Conservation (phyloP, 2,888 invertebrate genomes). For the Mesoligia furuncula region DNA sequence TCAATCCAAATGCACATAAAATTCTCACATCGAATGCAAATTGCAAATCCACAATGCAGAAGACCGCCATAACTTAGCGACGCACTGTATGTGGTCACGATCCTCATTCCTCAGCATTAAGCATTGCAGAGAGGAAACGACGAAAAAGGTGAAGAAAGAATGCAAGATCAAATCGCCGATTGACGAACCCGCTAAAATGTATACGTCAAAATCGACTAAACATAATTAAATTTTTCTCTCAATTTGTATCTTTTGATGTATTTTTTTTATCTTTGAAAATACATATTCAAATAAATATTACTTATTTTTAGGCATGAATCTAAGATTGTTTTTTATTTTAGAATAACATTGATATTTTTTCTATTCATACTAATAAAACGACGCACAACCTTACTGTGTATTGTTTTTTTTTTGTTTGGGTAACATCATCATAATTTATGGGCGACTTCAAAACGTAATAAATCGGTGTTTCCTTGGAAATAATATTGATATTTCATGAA, state of each 20-base stretch:
- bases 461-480: slow-evolving; percentile 90
- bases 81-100: too few relatives aligned
- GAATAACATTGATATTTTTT: background rate
- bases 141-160: background rate
- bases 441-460: slow-evolving; percentile 84
- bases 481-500: slow-evolving; percentile 85
- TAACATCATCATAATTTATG: slow-evolving; percentile 77
- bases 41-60: background rate
- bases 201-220: slow-evolving; percentile 13
- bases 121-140: background rate
- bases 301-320: too few relatives aligned
- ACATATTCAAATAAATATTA: background rate
- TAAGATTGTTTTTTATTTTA: background rate
- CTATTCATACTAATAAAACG: background rate
- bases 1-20: too few relatives aligned
- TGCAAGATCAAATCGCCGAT: background rate
- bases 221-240: background rate
- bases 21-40: background rate
- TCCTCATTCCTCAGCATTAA: background rate
- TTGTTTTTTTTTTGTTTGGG: slow-evolving; percentile 62
- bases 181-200: background rate
- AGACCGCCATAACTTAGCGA: background rate
- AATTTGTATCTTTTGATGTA: background rate
- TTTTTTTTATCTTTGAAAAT: background rate
- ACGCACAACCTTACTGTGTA: slow-evolving; percentile 9